phyloP scores from a whole-genome alignment of 2,797 vertebrate species.

The Poeciliopsis infans region DNA sequence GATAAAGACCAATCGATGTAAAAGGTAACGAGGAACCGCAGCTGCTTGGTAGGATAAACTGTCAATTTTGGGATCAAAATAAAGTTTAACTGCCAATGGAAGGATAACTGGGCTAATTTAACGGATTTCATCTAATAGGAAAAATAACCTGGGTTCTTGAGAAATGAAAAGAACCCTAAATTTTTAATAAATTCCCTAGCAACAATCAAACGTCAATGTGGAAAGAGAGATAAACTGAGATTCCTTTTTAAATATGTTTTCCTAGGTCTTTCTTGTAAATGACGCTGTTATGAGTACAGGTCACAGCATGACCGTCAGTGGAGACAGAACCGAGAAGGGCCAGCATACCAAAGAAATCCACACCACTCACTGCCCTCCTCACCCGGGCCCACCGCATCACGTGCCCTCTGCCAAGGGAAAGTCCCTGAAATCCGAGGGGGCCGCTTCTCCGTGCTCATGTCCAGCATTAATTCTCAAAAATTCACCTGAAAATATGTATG shows the following conservation, averaged over 20 bases:
- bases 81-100: background rate
- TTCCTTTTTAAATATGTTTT: background rate
- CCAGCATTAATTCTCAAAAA: slow-evolving; percentile 38
- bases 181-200: background rate
- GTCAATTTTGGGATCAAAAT: background rate
- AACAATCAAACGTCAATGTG: background rate
- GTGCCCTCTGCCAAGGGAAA: slow-evolving; percentile 70
- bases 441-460: slow-evolving; percentile 31
- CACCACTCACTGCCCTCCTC: slow-evolving; percentile 53
- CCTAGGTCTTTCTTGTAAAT: slow-evolving; percentile 21
- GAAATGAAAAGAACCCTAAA: background rate
- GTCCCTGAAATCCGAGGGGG: slow-evolving; percentile 79
- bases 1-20: too few relatives aligned
- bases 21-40: background rate
- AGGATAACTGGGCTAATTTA: background rate
- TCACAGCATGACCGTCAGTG: slow-evolving; percentile 16
- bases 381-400: slow-evolving; percentile 50
- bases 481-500: background rate
- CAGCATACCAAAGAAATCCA: slow-evolving; percentile 77
- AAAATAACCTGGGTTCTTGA: background rate
- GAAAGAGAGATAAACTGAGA: background rate
- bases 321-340: slow-evolving; percentile 51
- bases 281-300: slow-evolving; percentile 28
- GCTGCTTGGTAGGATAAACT: background rate
- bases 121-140: background rate